These are phyloP conservation scores for Rhizoglyphus robini DNA, from an alignment of 1,140 invertebrate genomes.

Conservation along the genomic window DNA sequence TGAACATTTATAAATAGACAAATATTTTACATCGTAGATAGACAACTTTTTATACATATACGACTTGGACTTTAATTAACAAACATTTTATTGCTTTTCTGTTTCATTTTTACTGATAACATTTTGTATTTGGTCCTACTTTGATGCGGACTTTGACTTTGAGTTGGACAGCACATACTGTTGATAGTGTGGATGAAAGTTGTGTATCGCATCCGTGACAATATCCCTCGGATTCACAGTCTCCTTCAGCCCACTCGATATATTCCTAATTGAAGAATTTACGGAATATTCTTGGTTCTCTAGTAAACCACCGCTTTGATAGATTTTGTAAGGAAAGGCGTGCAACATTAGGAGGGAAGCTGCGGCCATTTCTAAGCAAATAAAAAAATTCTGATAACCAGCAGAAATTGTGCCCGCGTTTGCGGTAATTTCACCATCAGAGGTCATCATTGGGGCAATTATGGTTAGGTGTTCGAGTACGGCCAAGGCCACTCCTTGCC, in stretches of 20 bases:
- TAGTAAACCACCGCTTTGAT: background rate
- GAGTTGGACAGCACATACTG: too few species aligned
- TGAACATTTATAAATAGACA: too few species aligned
- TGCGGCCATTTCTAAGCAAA: conserved; percentile 98
- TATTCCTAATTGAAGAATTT: conserved; percentile 98
- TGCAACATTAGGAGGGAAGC: conserved; percentile 88
- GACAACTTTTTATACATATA: too few species aligned
- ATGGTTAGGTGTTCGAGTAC: conserved; percentile 89
- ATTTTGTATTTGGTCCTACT: too few species aligned
- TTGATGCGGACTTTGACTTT: too few species aligned
- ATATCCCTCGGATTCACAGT: conserved; percentile 99
- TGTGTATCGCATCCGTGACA: conserved; percentile 99
- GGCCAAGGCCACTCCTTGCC: conserved; percentile 96
- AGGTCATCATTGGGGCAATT: conserved; percentile 38
- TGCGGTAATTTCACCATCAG: conserved; percentile 34
- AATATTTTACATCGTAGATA: too few species aligned
- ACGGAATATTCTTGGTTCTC: background rate
- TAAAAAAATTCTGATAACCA: conserved; percentile 98
- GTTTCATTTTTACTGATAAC: too few species aligned
- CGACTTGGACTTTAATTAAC: too few species aligned
- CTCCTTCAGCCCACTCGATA: conserved; percentile 96
- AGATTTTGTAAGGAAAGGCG: conserved; percentile 66
- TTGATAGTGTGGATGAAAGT: too few species aligned
- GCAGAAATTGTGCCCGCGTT: conserved; percentile 92
- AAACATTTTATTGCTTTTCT: too few species aligned